phyloP scores from a whole-genome alignment of 92 coral and sea anemone species.

The Palythoa grandis region DNA sequence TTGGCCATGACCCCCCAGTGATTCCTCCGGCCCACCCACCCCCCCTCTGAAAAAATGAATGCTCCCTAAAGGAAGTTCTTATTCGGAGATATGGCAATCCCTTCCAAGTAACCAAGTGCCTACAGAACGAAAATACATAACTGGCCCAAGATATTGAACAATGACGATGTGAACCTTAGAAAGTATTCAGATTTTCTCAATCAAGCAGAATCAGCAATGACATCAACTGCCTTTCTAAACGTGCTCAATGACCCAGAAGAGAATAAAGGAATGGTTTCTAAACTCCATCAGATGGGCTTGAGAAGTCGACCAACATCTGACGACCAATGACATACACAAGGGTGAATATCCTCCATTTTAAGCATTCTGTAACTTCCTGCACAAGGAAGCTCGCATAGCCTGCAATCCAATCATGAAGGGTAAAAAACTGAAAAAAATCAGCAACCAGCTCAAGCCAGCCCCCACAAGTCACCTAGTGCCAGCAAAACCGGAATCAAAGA shows the following conservation, averaged over 20 bases:
- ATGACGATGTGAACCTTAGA: slow-evolving; percentile 62
- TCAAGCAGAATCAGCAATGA: slow-evolving; percentile 57
- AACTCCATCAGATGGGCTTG: slow-evolving; percentile 57
- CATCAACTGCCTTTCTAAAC: slow-evolving; percentile 43
- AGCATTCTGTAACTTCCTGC: slow-evolving; percentile 55
- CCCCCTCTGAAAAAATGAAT: no score
- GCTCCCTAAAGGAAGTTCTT: slow-evolving; percentile 56
- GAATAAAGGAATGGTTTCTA: slow-evolving; percentile 66
- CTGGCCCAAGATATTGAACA: slow-evolving; percentile 67
- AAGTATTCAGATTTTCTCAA: slow-evolving; percentile 65
- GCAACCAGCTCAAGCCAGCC: background rate
- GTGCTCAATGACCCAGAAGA: slow-evolving; percentile 68
- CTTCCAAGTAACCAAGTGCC: slow-evolving; percentile 64
- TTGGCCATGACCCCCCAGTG: no score
- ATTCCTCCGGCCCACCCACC: no score
- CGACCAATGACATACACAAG: slow-evolving; percentile 39
- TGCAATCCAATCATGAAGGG: slow-evolving; percentile 50
- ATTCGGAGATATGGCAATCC: slow-evolving; percentile 62
- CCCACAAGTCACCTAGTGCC: slow-evolving; percentile 1
- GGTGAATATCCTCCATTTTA: slow-evolving; percentile 57
- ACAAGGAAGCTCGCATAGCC: slow-evolving; percentile 52
- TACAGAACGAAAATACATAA: slow-evolving; percentile 57
- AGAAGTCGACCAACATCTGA: slow-evolving; percentile 48
- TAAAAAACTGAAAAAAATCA: slow-evolving; percentile 2
- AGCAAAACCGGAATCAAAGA: background rate